These are phyloP conservation scores for Myopa testacea DNA, from an alignment of 2,888 invertebrate genomes.

Conservation along the genomic window DNA sequence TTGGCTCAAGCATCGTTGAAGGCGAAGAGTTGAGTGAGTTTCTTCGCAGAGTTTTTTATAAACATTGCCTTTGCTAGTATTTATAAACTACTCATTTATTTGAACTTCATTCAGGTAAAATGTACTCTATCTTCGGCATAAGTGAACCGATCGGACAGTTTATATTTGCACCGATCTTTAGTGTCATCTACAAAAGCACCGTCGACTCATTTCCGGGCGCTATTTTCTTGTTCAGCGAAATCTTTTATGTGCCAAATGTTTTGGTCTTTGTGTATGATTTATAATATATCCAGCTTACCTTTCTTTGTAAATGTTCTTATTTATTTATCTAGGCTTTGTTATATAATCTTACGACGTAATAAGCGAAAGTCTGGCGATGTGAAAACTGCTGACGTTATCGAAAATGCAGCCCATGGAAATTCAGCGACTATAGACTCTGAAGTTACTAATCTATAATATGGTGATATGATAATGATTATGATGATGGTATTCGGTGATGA, in stretches of 20 bases:
- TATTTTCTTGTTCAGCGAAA: slow-evolving; percentile 65
- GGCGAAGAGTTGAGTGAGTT: slow-evolving; percentile 63
- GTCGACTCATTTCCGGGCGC: slow-evolving; percentile 66
- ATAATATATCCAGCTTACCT: background rate
- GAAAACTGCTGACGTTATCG: slow-evolving; percentile 36
- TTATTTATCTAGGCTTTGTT: slow-evolving; percentile 52
- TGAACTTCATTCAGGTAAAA: slow-evolving; percentile 55
- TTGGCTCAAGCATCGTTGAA: slow-evolving; percentile 65
- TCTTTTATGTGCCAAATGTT: slow-evolving; percentile 64
- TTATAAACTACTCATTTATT: background rate
- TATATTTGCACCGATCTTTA: slow-evolving; percentile 65
- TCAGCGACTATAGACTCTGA: slow-evolving; percentile 51
- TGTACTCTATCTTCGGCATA: slow-evolving; percentile 66
- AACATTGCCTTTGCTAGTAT: background rate
- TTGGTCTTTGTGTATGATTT: slow-evolving; percentile 65
- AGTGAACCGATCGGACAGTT: slow-evolving; percentile 65
- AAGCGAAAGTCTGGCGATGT: slow-evolving; percentile 45
- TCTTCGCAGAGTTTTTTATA: background rate
- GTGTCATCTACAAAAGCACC: slow-evolving; percentile 60
- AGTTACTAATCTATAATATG: slow-evolving; percentile 59
- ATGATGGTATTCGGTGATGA: no score
- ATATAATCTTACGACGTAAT: slow-evolving; percentile 54
- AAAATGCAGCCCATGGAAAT: slow-evolving; percentile 44
- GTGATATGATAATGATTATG: background rate
- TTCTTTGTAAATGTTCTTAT: background rate